phyloP scores from a whole-genome alignment of 2,797 vertebrate genomes.

The Urosaurus nigricauda region DNA sequence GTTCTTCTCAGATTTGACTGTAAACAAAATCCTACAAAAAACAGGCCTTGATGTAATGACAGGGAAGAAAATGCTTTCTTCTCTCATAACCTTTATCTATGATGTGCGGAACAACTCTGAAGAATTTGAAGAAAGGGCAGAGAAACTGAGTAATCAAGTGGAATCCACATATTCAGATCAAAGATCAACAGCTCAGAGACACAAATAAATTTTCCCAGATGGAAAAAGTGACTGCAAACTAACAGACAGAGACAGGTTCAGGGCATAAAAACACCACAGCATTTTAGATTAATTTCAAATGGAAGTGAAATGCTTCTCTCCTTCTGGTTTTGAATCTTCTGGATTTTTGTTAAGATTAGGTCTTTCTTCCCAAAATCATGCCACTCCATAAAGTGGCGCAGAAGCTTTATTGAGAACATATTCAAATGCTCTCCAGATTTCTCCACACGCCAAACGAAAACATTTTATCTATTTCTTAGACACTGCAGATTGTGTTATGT shows the following conservation, averaged over 20 bases:
- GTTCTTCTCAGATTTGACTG: not conserved
- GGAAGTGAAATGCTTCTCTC: not conserved
- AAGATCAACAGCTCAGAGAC: not conserved
- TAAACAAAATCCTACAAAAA: not conserved
- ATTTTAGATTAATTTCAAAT: not conserved
- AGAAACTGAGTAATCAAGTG: constrained; percentile 1
- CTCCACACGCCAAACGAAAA: too few relatives aligned
- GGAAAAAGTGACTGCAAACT: too few relatives aligned
- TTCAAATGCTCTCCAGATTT: too few relatives aligned
- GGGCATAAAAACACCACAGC: too few relatives aligned
- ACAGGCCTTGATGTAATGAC: not conserved
- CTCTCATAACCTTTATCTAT: not conserved
- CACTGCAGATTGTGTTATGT: too few relatives aligned
- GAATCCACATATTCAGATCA: not conserved
- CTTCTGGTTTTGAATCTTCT: not conserved
- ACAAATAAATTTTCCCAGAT: not conserved
- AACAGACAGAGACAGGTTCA: too few relatives aligned
- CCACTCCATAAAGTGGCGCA: not conserved
- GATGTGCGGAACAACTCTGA: not conserved
- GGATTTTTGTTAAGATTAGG: not conserved
- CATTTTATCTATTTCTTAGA: too few relatives aligned
- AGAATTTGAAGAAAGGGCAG: not conserved
- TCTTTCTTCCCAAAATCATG: not conserved
- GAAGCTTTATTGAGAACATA: not conserved
- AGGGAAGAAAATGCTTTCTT: not conserved